phyloP scores from a whole-genome alignment of 2,888 invertebrate genomes.

The Frankliniella intonsa region DNA sequence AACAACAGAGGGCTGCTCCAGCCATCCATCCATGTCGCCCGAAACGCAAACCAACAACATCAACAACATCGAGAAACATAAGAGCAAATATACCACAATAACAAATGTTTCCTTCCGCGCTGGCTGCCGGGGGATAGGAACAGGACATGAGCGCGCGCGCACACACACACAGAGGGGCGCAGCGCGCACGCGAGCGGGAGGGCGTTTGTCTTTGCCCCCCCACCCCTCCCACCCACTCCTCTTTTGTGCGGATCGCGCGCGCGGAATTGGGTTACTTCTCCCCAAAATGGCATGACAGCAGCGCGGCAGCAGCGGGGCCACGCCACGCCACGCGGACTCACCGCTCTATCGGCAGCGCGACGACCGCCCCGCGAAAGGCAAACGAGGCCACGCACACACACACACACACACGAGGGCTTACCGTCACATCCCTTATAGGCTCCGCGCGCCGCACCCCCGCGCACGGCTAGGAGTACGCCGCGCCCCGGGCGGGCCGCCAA shows the following conservation, averaged over 20 bases:
- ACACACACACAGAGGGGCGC: no score
- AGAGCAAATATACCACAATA: conserved; percentile 9
- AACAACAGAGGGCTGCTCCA: not conserved
- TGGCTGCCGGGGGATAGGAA: not conserved
- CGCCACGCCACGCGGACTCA: not conserved
- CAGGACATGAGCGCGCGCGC: no score
- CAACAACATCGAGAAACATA: not conserved
- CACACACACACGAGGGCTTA: no score
- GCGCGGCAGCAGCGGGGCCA: no score
- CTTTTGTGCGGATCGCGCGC: not conserved
- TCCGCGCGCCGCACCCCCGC: no score
- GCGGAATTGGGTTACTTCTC: not conserved
- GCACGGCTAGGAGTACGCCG: no score
- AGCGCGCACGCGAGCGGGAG: not conserved
- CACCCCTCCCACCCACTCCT: no score
- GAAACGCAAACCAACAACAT: not conserved
- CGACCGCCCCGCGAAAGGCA: not conserved
- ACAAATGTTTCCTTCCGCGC: conserved; percentile 3
- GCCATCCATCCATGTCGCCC: conserved; percentile 3
- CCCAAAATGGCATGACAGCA: not conserved
- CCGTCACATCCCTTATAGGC: no score
- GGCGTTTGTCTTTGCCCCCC: not conserved
- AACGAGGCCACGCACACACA: not conserved
- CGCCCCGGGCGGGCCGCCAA: no score
- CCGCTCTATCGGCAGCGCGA: not conserved